phyloP scores from a whole-genome alignment of 1,140 invertebrate genomes.

The Aplysia californica region DNA sequence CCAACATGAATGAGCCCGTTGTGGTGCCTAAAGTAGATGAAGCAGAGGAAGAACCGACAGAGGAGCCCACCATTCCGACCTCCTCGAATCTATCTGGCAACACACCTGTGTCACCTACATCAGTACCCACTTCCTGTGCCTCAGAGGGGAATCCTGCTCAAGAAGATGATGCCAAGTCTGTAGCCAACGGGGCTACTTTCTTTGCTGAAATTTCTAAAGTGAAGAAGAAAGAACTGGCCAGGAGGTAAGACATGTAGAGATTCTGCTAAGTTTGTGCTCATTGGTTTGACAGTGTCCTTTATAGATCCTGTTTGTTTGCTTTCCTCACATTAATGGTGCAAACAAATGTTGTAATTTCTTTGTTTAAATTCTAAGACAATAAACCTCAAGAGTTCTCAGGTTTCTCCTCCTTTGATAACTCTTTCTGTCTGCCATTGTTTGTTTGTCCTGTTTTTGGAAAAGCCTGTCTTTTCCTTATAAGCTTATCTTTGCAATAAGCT shows the following conservation, averaged over 20 bases:
- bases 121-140: not conserved
- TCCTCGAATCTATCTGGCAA: no score
- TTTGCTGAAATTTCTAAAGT: slow-evolving; percentile 71
- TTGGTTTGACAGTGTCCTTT: not conserved
- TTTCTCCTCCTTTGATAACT: no score
- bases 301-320: not conserved
- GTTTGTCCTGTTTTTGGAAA: no score
- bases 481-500: no score
- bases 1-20: not conserved
- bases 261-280: not conserved
- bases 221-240: slow-evolving; percentile 23
- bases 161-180: slow-evolving; percentile 85
- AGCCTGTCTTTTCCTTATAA: no score
- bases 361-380: no score
- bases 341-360: no score
- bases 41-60: not conserved
- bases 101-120: not conserved
- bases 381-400: no score
- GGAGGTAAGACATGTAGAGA: slow-evolving; percentile 29
- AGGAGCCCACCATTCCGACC: no score
- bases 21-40: not conserved
- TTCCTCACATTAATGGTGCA: no score
- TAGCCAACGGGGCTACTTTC: slow-evolving; percentile 83
- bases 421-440: no score
- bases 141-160: no score